Percentiles rank a stretch among this genome's conserved stretches.
phyloP scores from a whole-genome alignment of 2,797 vertebrate genomes.

The Sitta carolinensis region DNA sequence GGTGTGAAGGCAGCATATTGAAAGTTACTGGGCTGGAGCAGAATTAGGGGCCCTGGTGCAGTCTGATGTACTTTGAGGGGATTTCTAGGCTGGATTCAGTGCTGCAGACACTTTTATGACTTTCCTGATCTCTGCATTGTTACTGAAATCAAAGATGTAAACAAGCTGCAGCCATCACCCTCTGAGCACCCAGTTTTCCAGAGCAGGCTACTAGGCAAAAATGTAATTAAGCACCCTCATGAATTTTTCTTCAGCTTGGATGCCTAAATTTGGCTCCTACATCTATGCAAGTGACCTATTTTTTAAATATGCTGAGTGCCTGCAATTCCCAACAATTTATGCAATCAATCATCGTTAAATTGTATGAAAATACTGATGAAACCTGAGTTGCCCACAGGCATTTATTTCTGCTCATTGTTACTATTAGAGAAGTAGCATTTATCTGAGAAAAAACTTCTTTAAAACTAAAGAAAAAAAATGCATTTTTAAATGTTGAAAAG shows the following conservation, averaged over 20 bases:
- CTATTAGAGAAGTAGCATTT: neutral
- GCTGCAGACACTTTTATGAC: neutral
- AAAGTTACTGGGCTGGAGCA: neutral
- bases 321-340: constrained; percentile 15
- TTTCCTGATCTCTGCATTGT: neutral
- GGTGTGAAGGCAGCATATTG: neutral
- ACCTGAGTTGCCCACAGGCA: neutral
- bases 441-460: neutral
- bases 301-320: neutral
- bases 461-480: neutral
- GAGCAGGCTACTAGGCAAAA: neutral
- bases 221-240: neutral
- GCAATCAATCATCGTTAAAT: constrained; percentile 21
- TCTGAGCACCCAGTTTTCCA: neutral
- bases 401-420: neutral
- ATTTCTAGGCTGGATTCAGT: neutral
- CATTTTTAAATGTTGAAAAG: neutral
- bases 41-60: neutral
- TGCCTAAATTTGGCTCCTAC: neutral
- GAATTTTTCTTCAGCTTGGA: neutral
- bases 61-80: neutral
- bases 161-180: neutral
- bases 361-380: constrained; percentile 26
- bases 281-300: neutral
- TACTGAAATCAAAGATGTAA: neutral